Evolutionary conservation across 2,888 invertebrate genomes (phyloP), one percentile per base, ranked within the genome.

Genomic region (Melanchra persicariae): DNA sequence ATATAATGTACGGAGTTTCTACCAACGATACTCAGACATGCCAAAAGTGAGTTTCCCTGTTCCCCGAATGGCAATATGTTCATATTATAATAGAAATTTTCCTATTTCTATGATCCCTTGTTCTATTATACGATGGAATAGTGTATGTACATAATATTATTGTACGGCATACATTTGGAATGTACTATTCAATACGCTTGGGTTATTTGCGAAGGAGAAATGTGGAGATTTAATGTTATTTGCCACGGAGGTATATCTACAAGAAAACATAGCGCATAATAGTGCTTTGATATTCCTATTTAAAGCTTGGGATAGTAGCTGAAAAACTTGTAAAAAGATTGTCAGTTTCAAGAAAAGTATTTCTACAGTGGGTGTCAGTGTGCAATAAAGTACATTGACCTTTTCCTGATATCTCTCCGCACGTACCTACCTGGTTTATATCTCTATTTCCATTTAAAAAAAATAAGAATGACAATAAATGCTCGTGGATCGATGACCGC

Each of bases 41-140:
- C 74, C 57, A 70, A 71, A 72, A 82, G 65, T 74, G 66, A 70
- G 67, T 63, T 75, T 65, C 10, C 62, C 49, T 74, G 63, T 77
- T 67, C 57, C 57, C 34, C 8, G 58, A 74, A 77, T 65, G 52
- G 61, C 54, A 64, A 71, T 82, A 68, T 43, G 57, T 71, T 81
- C 79, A 47, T 62, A 71, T 79, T 76, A 61, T 72, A 74, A 70
- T 67, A 76, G 24, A 55, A 66, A 57, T 59, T 60, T 68, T 77
- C 67, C 70, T 73, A 74, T 82, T 85, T 77, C 68, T 74, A 68
- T 70, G 60, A 74, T 68, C 58, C 62, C 74, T 70, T 85, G 74
- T 77, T 85, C 74, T 83, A 75, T 83, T 76, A 83, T 79, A 72
- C 76, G 67, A n/a, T 3, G 40, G 47, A 61, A 75, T 79, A 54